phyloP scores from a whole-genome alignment of 2,888 invertebrate species.

The Gortyna flavago region DNA sequence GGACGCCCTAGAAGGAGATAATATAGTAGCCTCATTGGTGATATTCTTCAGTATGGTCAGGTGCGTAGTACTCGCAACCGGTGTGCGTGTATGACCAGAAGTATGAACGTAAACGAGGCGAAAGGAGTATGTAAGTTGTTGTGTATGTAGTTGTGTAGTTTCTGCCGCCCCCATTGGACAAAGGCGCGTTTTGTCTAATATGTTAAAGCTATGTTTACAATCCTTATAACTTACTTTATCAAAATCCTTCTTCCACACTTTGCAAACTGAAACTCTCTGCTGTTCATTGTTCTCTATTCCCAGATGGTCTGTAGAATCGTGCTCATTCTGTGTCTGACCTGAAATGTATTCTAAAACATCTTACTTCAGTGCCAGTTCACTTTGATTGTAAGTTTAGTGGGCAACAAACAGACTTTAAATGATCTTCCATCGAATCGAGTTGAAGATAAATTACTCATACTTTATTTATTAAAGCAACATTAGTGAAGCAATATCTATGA shows the following conservation, averaged over 20 bases:
- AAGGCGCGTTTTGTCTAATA: no score
- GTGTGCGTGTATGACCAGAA: no score
- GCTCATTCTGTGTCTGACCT: constrained; percentile 92
- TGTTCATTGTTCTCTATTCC: constrained; percentile 94
- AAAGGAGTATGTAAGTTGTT: no score
- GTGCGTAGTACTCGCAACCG: no score
- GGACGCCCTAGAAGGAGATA: no score
- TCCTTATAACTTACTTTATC: constrained; percentile 90
- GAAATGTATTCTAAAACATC: constrained; percentile 48
- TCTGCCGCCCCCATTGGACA: no score
- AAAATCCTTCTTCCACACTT: constrained; percentile 95
- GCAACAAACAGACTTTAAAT: neutral
- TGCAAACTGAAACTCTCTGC: constrained; percentile 95
- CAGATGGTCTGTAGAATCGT: constrained; percentile 96
- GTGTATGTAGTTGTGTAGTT: no score
- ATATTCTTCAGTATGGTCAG: no score
- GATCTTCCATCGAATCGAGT: neutral
- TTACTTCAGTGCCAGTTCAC: constrained; percentile 21
- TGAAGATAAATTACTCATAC: neutral
- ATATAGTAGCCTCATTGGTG: no score
- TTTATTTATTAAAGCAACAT: neutral
- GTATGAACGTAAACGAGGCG: no score
- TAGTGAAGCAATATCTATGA: neutral
- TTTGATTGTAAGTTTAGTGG: neutral
- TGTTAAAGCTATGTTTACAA: neutral